Evolutionary conservation across 2,888 invertebrate species (phyloP).

Genomic region (Agriopis aurantiaria): DNA sequence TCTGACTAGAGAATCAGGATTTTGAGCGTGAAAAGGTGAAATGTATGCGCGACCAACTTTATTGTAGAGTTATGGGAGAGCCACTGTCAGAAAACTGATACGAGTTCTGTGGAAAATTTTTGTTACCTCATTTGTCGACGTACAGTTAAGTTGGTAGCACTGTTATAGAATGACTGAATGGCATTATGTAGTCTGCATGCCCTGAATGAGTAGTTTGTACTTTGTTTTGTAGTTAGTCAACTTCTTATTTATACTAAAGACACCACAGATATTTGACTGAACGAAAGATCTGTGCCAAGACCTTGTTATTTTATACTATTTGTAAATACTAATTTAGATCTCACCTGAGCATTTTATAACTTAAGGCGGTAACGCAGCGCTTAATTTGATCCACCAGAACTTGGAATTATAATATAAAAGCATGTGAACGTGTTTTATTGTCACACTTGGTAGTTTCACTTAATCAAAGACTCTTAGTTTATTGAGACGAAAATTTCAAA

Average conservation of each 20-base stretch:
- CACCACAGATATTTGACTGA: no score
- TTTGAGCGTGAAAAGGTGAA: conserved; percentile 55
- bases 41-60: conserved; percentile 30
- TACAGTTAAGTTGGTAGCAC: background rate
- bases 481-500: no score
- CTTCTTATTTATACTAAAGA: conserved; percentile 17
- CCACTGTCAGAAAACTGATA: background rate
- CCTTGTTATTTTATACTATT: conserved; percentile 9
- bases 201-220: conserved; percentile 22
- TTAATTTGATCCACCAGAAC: no score
- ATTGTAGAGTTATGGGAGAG: background rate
- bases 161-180: conserved; percentile 27
- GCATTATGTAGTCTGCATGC: conserved; percentile 35
- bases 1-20: conserved; percentile 62
- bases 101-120: background rate
- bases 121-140: background rate
- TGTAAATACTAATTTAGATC: conserved; percentile 56
- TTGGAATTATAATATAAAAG: no score
- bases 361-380: background rate
- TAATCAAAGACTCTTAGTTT: no score
- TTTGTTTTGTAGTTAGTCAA: conserved; percentile 17
- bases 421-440: no score
- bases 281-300: no score
- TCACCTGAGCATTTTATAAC: conserved; percentile 53
- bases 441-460: no score